Conservation (phyloP, 1,140 invertebrate genomes). For the Drosophila punjabiensis region DNA sequence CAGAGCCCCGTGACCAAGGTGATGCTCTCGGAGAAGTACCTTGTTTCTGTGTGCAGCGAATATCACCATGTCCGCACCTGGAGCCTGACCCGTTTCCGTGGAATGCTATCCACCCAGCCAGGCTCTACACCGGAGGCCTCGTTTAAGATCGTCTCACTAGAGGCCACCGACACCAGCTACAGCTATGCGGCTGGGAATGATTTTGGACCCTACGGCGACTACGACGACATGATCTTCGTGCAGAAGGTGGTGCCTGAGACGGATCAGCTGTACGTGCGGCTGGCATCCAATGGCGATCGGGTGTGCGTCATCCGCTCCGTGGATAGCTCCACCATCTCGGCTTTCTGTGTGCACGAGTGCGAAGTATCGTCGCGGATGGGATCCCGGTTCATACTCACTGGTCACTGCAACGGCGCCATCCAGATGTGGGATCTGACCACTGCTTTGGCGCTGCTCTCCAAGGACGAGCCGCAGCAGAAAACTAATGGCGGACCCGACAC, state of each 20-base stretch:
- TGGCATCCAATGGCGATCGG: slow-evolving; percentile 96
- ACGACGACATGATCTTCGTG: slow-evolving; percentile 98
- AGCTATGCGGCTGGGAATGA: slow-evolving; percentile 92
- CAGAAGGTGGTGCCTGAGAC: slow-evolving; percentile 99
- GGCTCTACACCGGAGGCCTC: slow-evolving; percentile 98
- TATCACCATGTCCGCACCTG: slow-evolving; percentile 99
- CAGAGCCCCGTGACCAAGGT: slow-evolving; percentile 97
- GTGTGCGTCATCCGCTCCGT: slow-evolving; percentile 98
- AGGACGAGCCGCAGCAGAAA: slow-evolving; percentile 88
- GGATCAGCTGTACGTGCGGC: slow-evolving; percentile 96
- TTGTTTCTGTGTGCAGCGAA: slow-evolving; percentile 98
- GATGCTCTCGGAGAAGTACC: slow-evolving; percentile 97
- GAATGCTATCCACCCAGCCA: slow-evolving; percentile 99
- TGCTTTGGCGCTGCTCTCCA: slow-evolving; percentile 93
- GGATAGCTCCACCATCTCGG: slow-evolving; percentile 96
- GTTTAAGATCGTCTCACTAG: slow-evolving; percentile 91
- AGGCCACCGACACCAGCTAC: slow-evolving; percentile 90
- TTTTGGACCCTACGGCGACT: slow-evolving; percentile 98
- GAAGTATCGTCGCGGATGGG: slow-evolving; percentile 97
- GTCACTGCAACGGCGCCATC: slow-evolving; percentile 96
- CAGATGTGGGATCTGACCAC: slow-evolving; percentile 99
- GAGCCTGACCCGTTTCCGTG: slow-evolving; percentile 97
- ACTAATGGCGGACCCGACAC: slow-evolving; percentile 94
- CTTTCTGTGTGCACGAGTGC: slow-evolving; percentile 98
- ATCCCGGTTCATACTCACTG: slow-evolving; percentile 97